Conservation (phyloP, 2,113 vertebrate species). For the Crotalus horridus region DNA sequence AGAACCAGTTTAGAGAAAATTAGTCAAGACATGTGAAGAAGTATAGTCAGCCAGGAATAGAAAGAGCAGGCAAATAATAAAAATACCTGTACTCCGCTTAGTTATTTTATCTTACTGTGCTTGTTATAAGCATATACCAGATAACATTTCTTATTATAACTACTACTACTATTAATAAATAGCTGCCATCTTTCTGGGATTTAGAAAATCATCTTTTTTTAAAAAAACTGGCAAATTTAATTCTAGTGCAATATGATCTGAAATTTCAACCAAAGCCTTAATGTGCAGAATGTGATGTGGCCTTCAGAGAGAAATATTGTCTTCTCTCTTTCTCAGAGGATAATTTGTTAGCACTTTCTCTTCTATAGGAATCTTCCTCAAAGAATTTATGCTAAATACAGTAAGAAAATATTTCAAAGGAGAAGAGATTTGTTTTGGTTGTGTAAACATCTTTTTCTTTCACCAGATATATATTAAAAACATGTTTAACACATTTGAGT, state of each 20-base stretch:
- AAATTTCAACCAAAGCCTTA: constrained; percentile 45
- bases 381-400: constrained; percentile 41
- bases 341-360: constrained; percentile 42
- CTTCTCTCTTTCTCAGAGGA: constrained; percentile 20
- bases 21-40: background rate
- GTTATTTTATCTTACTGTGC: background rate
- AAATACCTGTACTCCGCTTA: background rate
- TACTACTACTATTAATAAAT: background rate
- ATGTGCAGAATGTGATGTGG: constrained; percentile 21
- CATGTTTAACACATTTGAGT: constrained; percentile 62
- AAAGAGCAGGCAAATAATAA: background rate
- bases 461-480: constrained; percentile 56
- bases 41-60: background rate
- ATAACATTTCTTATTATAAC: background rate
- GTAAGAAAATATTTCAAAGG: constrained; percentile 45
- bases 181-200: background rate
- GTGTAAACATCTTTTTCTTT: constrained; percentile 21
- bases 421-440: constrained; percentile 47
- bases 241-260: constrained; percentile 32
- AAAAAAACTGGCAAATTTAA: constrained; percentile 15
- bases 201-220: constrained; percentile 27
- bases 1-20: background rate
- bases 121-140: background rate
- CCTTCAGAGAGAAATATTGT: background rate
- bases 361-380: constrained; percentile 44